phyloP scores from a whole-genome alignment of 2,113 vertebrate genomes.

The Mobula hypostoma region DNA sequence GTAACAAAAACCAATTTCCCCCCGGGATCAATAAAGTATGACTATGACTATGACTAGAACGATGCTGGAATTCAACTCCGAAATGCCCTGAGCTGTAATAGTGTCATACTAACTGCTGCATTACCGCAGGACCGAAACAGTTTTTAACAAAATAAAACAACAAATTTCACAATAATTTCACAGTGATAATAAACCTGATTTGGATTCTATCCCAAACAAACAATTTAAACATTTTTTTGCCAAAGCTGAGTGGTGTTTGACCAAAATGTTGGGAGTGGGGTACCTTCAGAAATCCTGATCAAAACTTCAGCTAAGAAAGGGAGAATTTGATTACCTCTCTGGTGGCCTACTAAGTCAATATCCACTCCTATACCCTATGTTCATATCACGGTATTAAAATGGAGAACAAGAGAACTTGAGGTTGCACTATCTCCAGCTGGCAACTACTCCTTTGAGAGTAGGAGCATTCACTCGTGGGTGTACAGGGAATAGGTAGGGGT shows the following conservation, averaged over 20 bases:
- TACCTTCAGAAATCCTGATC: not conserved
- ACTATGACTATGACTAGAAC: too few relatives aligned
- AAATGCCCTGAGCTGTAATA: too few relatives aligned
- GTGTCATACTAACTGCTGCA: too few relatives aligned
- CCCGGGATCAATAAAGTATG: too few relatives aligned
- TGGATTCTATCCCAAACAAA: not conserved
- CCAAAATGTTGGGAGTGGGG: not conserved
- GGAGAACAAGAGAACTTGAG: too few relatives aligned
- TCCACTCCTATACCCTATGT: not conserved
- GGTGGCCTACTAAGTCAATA: not conserved
- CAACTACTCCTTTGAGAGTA: not conserved
- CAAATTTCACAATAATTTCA: too few relatives aligned
- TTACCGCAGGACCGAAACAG: too few relatives aligned
- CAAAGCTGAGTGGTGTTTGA: not conserved
- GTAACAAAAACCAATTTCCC: too few relatives aligned
- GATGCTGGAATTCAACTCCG: too few relatives aligned
- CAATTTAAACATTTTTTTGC: not conserved
- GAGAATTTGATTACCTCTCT: not conserved
- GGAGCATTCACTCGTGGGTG: not conserved
- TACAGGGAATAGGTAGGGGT: not conserved
- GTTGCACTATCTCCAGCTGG: not conserved
- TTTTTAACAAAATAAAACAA: too few relatives aligned
- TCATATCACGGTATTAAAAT: too few relatives aligned
- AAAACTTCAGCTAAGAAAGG: not conserved
- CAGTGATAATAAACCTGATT: too few relatives aligned